Evolutionary conservation across 1,140 invertebrate genomes (phyloP).

Genomic region (Eriosoma lanigerum): DNA sequence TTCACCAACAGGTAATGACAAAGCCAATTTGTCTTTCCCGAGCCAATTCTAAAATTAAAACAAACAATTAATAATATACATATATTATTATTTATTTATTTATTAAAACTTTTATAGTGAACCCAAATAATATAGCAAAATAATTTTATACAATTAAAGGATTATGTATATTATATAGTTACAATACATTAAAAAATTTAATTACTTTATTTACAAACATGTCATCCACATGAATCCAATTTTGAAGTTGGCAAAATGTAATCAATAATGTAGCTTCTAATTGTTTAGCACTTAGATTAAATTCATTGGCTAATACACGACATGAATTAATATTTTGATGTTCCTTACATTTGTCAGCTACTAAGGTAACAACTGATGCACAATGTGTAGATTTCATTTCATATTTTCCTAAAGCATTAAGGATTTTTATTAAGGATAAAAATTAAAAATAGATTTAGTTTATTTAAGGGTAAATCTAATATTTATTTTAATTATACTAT

Average conservation of each 20-base stretch:
- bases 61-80: neutral
- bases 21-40: constrained; percentile 33
- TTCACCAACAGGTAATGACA: constrained; percentile 40
- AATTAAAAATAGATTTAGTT: neutral
- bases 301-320: constrained; percentile 25
- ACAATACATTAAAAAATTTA: neutral
- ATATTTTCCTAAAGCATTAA: constrained; percentile 19
- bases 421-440: neutral
- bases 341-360: constrained; percentile 31
- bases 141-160: neutral
- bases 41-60: constrained; percentile 47
- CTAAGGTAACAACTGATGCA: constrained; percentile 6
- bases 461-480: neutral
- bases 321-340: constrained; percentile 36
- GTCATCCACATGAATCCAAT: constrained; percentile 42
- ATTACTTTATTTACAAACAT: constrained; percentile 48
- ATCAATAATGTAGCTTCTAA: constrained; percentile 38
- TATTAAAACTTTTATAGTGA: no score
- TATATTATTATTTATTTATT: no score
- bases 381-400: neutral
- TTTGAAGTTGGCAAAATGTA: constrained; percentile 48
- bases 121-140: no score
- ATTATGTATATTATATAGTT: neutral
- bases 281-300: constrained; percentile 43
- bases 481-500: no score